Evolutionary conservation across 2,888 invertebrate genomes (phyloP).

Genomic region (Chymomyza procnemis): DNA sequence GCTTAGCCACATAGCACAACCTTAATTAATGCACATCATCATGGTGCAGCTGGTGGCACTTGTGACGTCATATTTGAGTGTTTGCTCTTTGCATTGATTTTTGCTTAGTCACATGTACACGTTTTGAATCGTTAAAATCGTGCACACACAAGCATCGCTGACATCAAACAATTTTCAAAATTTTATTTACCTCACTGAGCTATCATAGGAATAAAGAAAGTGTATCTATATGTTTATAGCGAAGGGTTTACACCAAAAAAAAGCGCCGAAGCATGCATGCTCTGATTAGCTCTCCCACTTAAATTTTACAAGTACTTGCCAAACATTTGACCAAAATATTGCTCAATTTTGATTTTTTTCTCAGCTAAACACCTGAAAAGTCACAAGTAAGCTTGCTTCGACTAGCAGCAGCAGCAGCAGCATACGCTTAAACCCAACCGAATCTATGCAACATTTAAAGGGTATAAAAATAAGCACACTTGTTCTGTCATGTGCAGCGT

Average conservation of each 20-base stretch:
- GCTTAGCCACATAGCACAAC: not conserved
- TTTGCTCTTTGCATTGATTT: not conserved
- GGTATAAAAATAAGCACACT: not conserved
- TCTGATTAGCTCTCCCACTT: not conserved
- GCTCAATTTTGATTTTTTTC: no score
- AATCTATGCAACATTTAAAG: not conserved
- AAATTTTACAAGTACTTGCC: no score
- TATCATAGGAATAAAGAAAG: not conserved
- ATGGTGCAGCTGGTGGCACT: not conserved
- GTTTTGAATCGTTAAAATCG: not conserved
- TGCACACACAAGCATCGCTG: constrained; percentile 18
- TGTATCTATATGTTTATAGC: no score
- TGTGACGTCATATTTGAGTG: not conserved
- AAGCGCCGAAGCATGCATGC: not conserved
- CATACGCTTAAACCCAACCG: not conserved
- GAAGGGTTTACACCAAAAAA: not conserved
- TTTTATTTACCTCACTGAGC: constrained; percentile 40
- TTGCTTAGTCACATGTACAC: not conserved
- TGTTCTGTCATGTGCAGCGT: not conserved
- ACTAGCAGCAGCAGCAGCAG: no score
- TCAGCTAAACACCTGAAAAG: no score
- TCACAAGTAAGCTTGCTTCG: no score
- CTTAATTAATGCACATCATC: constrained; percentile 35
- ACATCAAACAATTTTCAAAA: constrained; percentile 44
- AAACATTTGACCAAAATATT: no score